Evolutionary conservation across 2,888 invertebrate genomes (phyloP).

Genomic region (Sisyra nigra): DNA sequence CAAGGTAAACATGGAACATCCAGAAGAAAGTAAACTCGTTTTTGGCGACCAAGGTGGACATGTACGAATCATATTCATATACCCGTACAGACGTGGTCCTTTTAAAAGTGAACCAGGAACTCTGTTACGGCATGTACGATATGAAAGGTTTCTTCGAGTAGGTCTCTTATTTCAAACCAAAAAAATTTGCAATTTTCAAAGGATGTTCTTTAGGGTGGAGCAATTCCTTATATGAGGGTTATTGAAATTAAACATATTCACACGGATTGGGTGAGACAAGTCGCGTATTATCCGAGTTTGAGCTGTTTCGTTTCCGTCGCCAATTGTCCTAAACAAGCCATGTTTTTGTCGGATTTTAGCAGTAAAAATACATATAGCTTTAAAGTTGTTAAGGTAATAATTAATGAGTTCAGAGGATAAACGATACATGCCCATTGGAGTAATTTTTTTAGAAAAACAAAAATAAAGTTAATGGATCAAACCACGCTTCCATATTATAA

Average conservation of each 20-base stretch:
- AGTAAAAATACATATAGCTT: slow-evolving; percentile 40
- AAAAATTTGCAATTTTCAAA: no score
- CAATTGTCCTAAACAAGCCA: slow-evolving; percentile 26
- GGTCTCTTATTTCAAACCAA: no score
- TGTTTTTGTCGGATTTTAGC: slow-evolving; percentile 43
- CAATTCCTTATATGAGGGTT: slow-evolving; percentile 32
- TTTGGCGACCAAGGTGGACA: slow-evolving; percentile 62
- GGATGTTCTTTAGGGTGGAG: slow-evolving; percentile 21
- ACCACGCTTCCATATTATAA: no score
- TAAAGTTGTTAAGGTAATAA: slow-evolving; percentile 30
- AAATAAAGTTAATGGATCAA: no score
- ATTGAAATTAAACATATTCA: slow-evolving; percentile 41
- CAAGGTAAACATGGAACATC: slow-evolving; percentile 29
- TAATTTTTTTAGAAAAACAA: not conserved
- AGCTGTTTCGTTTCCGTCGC: slow-evolving; percentile 48
- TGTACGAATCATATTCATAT: slow-evolving; percentile 45
- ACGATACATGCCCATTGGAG: not conserved
- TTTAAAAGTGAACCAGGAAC: slow-evolving; percentile 51
- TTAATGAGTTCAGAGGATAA: slow-evolving; percentile 1
- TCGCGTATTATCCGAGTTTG: slow-evolving; percentile 47
- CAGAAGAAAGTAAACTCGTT: slow-evolving; percentile 43
- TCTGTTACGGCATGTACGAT: slow-evolving; percentile 39
- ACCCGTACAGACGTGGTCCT: slow-evolving; percentile 44
- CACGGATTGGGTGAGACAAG: slow-evolving; percentile 51
- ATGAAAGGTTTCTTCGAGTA: slow-evolving; percentile 37